A percentile compares a stretch with the other conserved stretches of the same genome.
Evolutionary conservation across 2,888 invertebrate species (phyloP).

Genomic region (Tinea semifulvella): DNA sequence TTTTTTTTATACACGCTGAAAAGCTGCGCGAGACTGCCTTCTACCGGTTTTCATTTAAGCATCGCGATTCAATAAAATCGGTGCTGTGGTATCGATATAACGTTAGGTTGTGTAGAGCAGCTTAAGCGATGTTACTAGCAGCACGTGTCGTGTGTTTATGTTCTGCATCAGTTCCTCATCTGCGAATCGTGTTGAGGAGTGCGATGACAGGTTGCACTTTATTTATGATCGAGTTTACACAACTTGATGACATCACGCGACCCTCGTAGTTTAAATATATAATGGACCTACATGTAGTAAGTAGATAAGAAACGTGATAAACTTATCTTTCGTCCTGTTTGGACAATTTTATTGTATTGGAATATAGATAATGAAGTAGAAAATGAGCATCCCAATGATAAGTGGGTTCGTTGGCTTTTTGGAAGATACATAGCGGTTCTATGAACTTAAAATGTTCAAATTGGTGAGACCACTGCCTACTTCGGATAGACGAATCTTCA

Average conservation of each 20-base stretch:
- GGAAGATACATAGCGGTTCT: conserved; percentile 4
- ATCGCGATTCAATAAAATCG: neutral
- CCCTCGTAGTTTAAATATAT: conserved; percentile 6
- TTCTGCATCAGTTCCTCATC: too few relatives aligned
- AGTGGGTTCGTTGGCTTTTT: conserved; percentile 11
- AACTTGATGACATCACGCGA: neutral
- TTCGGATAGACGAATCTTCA: too few relatives aligned
- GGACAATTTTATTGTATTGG: conserved; percentile 7
- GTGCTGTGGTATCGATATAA: too few relatives aligned
- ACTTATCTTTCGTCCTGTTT: conserved; percentile 8
- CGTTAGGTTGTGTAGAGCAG: too few relatives aligned
- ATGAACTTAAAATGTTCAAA: conserved; percentile 8
- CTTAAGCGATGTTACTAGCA: too few relatives aligned
- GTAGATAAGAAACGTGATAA: conserved; percentile 6
- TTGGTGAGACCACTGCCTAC: too few relatives aligned
- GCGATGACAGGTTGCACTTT: too few relatives aligned
- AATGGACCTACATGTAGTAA: conserved; percentile 7
- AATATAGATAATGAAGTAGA: neutral
- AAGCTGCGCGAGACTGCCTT: conserved; percentile 7
- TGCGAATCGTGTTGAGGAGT: too few relatives aligned
- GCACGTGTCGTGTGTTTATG: too few relatives aligned
- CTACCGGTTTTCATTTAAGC: neutral
- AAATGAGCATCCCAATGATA: conserved; percentile 11
- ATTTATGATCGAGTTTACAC: too few relatives aligned
- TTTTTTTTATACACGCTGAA: neutral